Conservation (phyloP, 1,140 invertebrate genomes). For the Riptortus pedestris region DNA sequence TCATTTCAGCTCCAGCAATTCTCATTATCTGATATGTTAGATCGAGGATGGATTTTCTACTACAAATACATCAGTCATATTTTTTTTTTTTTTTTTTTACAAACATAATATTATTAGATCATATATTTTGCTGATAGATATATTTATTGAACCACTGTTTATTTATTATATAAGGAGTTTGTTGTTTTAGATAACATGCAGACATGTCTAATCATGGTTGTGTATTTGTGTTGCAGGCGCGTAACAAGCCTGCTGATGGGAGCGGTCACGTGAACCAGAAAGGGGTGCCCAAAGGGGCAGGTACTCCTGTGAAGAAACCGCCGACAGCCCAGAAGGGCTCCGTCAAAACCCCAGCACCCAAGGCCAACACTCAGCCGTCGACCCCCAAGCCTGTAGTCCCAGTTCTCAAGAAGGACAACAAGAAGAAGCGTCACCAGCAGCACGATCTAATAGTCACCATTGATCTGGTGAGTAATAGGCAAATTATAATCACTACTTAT, state of each 20-base stretch:
- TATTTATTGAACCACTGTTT: too few relatives aligned
- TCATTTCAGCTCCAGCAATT: too few relatives aligned
- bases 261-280: slow-evolving; percentile 59
- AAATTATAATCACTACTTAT: too few relatives aligned
- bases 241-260: slow-evolving; percentile 68
- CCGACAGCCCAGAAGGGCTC: slow-evolving; percentile 40
- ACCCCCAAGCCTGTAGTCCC: slow-evolving; percentile 36
- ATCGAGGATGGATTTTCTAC: too few relatives aligned
- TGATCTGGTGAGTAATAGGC: slow-evolving; percentile 54
- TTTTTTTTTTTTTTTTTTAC: too few relatives aligned
- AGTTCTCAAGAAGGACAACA: slow-evolving; percentile 55
- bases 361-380: slow-evolving; percentile 35
- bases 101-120: too few relatives aligned
- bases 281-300: slow-evolving; percentile 43
- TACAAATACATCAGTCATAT: too few relatives aligned
- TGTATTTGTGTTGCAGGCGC: slow-evolving; percentile 47
- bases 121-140: too few relatives aligned
- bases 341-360: slow-evolving; percentile 41
- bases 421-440: slow-evolving; percentile 67
- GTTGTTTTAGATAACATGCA: too few relatives aligned
- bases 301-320: slow-evolving; percentile 46
- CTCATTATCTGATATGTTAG: too few relatives aligned
- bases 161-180: too few relatives aligned
- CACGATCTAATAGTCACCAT: slow-evolving; percentile 73
- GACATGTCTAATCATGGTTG: too few relatives aligned